Evolutionary conservation across 1,140 invertebrate species (phyloP), one percentile per base, ranked within the genome.

Genomic region (Macrotrachela quadricornifera): DNA sequence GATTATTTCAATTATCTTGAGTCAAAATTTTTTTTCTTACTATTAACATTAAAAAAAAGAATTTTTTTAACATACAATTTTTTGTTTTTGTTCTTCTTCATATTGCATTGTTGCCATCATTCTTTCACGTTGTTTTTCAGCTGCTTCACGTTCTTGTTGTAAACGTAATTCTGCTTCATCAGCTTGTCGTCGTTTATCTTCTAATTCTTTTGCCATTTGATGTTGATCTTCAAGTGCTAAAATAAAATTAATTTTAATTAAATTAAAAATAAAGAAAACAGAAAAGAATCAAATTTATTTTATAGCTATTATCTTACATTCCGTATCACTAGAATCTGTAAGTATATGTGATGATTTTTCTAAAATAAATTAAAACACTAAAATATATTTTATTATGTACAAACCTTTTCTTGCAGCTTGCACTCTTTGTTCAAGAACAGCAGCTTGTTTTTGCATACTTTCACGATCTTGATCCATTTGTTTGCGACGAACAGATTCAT

Each of bases 391-490:
- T 30, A 30, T 30, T 4, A 4, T 8, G 2, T 30, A 30, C 21
- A 30, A 30, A 30, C 21, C 21, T 30, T 4, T 4, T 30, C 21
- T 30, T 4, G 21, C 21, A 30, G 21, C 8, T 30, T 30, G 21
- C 8, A 30, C 3, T 30, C 8, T 30, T 44, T n/a, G n/a, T 21
- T 54, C 53, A 18, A 54, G 41, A 43, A 39, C 48, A 37, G 38
- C 30, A 39, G 49, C 43, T 49, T 45, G 42, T 38, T 67, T 64
- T 56, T 30, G 21, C 21, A 30, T 30, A 4, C 8, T 64, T 46
- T 62, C 60, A 38, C 59, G 57, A 50, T 65, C 59, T 40, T 60
- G 57, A 49, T 71, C 67, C 12, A 63, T 61, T 45, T 65, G 62
- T 52, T 68, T 64, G 10, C 65, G 53, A 47, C 60, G 60, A 45